A percentile compares a stretch with the other conserved stretches of the same genome.
Evolutionary conservation across 2,113 vertebrate genomes (phyloP).

Genomic region (Okapia johnstoni): DNA sequence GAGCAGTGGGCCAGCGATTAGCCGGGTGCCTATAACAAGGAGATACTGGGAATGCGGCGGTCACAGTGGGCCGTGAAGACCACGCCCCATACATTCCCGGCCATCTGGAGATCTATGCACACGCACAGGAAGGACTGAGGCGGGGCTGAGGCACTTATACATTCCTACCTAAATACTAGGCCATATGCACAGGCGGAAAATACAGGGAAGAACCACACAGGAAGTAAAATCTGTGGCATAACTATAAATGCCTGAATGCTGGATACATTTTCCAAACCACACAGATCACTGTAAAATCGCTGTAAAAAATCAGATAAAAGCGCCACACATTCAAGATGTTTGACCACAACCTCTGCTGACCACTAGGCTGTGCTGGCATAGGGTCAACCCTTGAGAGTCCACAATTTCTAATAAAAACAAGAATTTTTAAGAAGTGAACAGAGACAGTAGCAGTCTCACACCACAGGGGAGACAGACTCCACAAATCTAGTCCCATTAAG

Average conservation of each 20-base stretch:
- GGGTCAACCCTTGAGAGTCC: neutral
- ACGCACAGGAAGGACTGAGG: neutral
- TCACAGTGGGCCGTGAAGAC: neutral
- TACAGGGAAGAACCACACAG: neutral
- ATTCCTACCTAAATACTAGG: neutral
- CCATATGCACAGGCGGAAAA: neutral
- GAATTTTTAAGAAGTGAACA: neutral
- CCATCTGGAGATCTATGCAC: neutral
- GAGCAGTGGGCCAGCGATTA: neutral
- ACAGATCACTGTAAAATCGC: neutral
- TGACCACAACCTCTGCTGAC: neutral
- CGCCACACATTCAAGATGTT: too few relatives aligned
- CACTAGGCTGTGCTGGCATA: neutral
- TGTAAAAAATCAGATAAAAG: neutral
- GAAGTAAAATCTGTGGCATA: neutral
- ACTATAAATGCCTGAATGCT: rapidly evolving
- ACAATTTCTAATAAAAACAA: neutral
- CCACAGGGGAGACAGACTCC: neutral
- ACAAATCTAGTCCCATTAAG: neutral
- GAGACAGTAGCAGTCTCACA: neutral
- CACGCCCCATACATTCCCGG: neutral
- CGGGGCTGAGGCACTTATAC: rapidly evolving
- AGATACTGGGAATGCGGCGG: neutral
- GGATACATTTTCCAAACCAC: neutral
- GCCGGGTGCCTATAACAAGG: neutral